Evolutionary conservation across 2,888 invertebrate genomes (phyloP), one percentile per base, ranked within the genome.

Genomic region (Sabatieria punctata): DNA sequence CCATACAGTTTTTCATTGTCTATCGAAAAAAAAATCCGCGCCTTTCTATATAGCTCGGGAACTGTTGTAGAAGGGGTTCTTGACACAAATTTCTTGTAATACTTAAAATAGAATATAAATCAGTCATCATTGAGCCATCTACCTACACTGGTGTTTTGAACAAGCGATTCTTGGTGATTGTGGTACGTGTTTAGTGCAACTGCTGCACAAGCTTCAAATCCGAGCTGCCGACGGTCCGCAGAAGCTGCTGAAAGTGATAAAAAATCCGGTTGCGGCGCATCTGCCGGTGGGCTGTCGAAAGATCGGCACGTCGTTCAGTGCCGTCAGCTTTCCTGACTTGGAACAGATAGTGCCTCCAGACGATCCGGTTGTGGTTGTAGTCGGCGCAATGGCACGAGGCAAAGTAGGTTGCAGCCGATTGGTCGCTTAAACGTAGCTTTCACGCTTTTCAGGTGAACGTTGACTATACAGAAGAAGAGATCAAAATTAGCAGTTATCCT

Each of bases 341-440:
- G 4, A 24, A 15, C n/a, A 25, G 18, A 8, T 38, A 1, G 48
- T 52, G 30, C 48, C 51, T 26, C 39, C 49, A 3, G 50, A 58
- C 13, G 55, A 56, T 24, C 89, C 93, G 1, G 75, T 93, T 48
- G 88, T 82, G 0, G 72, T 97, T 55, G 80, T 93, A 2, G 74
- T 97, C 48, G 97, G 97, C 36, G 89, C 95, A 2, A 91, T 97
- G 80, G 95, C 97, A 0, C 86, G 91, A 70, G 97, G 97, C 46
- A 82, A 81, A 68, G 79, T 95, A 51, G 59, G 75, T 78, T 57
- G 48, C 8, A 30, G 8, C 30, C 15, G 8, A 30, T 30, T 11
- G 8, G 30, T 30, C 8, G 30, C 8, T 8, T 30, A 15, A 11
- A 36, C 37, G 6, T 23, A 24, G 13, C 23, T n/a, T n/a, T 35